A percentile compares a stretch with the other conserved stretches of the same genome.
phyloP scores from a whole-genome alignment of 1,140 invertebrate genomes.

The Ceratina japonica region DNA sequence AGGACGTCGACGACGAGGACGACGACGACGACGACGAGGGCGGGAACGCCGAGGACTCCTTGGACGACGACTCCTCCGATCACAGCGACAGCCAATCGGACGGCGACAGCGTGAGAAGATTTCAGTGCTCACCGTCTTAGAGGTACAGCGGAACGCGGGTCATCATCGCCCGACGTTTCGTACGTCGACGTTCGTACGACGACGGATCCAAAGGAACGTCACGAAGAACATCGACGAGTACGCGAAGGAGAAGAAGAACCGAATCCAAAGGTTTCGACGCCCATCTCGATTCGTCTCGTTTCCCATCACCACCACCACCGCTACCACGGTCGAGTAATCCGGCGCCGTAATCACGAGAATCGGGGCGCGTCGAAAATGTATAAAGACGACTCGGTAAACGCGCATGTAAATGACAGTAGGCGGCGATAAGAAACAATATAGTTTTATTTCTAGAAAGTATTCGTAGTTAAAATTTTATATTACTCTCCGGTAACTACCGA shows the following conservation, averaged over 20 bases:
- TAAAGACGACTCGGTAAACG: conserved; percentile 19
- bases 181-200: conserved; percentile 9
- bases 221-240: conserved; percentile 6
- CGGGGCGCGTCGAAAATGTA: conserved; percentile 12
- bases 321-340: background rate
- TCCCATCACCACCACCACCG: background rate
- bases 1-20: conserved; percentile 30
- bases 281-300: conserved; percentile 11
- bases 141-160: conserved; percentile 18
- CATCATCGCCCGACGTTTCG: background rate
- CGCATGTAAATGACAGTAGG: conserved; percentile 28
- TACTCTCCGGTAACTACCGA: background rate
- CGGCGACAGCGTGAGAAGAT: conserved; percentile 28
- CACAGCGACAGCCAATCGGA: conserved; percentile 54
- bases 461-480: conserved; percentile 1
- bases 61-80: conserved; percentile 43
- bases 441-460: background rate
- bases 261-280: conserved; percentile 8
- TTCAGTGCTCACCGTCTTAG: conserved; percentile 50
- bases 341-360: conserved; percentile 7
- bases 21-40: background rate
- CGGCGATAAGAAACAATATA: conserved; percentile 4
- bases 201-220: conserved; percentile 1
- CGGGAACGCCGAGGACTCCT: conserved; percentile 41
- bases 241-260: background rate